Evolutionary conservation across 2,797 vertebrate species (phyloP), one percentile per base, ranked within the genome.

Genomic region (Hapalemur alaotrensis): DNA sequence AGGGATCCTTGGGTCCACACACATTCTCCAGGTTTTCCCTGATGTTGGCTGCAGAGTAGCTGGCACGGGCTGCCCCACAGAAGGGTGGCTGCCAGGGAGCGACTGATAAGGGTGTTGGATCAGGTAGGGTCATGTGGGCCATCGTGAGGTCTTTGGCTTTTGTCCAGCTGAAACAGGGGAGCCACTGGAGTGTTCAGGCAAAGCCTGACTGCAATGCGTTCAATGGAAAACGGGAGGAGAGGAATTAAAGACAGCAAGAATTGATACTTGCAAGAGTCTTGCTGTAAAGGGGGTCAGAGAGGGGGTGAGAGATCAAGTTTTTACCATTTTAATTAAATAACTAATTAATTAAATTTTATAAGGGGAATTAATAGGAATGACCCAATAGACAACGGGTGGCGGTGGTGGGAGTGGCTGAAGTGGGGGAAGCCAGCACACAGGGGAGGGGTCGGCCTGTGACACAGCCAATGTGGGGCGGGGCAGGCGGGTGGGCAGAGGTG

Each of bases 381-480:
- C 17, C 35, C 32, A 22, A 0, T 0, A 43, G 25, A 57, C 57
- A 35, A 23, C 2, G 9, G 32, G 28, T 25, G 32, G 14, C 17
- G 57, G 17, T 17, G 4, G 2, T 7, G 0, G 72, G 59, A 48
- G 65, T 17, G 18, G 69, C 46, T 17, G 35, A 38, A 28, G 28
- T 7, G 3, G 22, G 54, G 6, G 52, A 18, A 30, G 61, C n/a
- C 10, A 7, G n/a, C 1, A 8, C 3, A 1, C 1, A 25, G 22
- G 41, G 11, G 7, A 3, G 18, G 32, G 25, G 2, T 18, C 1
- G 0, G 38, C 4, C 5, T 43, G 3, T 41, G 38, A 48, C 18
- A 22, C 46, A 9, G 54, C 38, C 8, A 2, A 32, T 18, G 14
- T 7, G 6, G 5, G 2, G 1, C 0, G 22, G 67, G 17, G 35